These are phyloP conservation scores for Cyclura pinguis DNA, from an alignment of 2,797 vertebrate species.

Conservation along the genomic window DNA sequence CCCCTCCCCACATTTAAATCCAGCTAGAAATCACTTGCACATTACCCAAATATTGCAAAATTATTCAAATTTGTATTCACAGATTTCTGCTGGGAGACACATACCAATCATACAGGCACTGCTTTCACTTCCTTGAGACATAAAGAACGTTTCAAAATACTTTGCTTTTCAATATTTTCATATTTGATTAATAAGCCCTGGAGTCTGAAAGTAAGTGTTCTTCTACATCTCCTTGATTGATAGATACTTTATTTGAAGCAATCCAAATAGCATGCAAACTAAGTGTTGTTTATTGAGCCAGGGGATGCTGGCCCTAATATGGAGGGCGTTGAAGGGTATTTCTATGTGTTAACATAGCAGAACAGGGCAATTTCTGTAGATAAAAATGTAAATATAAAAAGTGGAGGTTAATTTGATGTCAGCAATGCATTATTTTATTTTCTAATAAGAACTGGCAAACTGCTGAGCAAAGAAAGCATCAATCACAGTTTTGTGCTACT, in stretches of 20 bases:
- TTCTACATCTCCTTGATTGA: neutral
- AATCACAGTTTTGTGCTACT: neutral
- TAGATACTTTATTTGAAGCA: neutral
- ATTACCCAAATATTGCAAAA: neutral
- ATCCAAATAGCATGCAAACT: neutral
- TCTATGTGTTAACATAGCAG: neutral
- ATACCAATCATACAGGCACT: neutral
- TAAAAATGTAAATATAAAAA: constrained; percentile 25
- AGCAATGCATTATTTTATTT: constrained; percentile 10
- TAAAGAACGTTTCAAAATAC: neutral
- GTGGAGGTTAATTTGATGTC: neutral
- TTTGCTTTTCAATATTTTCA: neutral
- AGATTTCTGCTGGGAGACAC: neutral
- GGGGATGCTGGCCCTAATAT: constrained; percentile 5
- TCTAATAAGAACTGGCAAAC: neutral
- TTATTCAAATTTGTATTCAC: neutral
- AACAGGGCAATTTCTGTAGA: neutral
- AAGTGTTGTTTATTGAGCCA: neutral
- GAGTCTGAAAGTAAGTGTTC: constrained; percentile 6
- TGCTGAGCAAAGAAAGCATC: neutral
- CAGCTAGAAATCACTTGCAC: neutral
- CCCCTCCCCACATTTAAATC: neutral
- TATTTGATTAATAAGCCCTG: neutral
- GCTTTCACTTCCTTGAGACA: constrained; percentile 2
- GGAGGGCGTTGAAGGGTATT: neutral